Evolutionary conservation across 2,113 vertebrate species (phyloP).

Genomic region (Anas platyrhynchos): DNA sequence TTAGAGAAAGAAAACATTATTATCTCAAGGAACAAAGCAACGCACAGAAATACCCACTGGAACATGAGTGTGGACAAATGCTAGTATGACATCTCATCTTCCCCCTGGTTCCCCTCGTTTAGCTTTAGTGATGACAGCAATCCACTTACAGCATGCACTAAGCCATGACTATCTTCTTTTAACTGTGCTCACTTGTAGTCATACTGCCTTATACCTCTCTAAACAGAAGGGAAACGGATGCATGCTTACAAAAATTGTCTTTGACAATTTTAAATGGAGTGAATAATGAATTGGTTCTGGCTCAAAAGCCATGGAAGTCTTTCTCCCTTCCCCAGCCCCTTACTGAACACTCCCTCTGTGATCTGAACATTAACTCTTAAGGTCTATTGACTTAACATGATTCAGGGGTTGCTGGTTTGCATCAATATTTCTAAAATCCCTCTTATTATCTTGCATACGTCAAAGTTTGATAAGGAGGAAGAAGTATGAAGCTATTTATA

Average conservation of each 20-base stretch:
- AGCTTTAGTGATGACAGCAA: slow-evolving; percentile 65
- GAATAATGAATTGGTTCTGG: slow-evolving; percentile 54
- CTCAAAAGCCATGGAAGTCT: slow-evolving; percentile 38
- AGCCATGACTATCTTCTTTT: slow-evolving; percentile 62
- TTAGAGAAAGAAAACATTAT: neutral
- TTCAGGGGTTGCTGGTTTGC: slow-evolving; percentile 66
- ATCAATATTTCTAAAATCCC: slow-evolving; percentile 72
- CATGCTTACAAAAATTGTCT: slow-evolving; percentile 50
- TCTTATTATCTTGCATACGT: slow-evolving; percentile 71
- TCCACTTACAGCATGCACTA: slow-evolving; percentile 55
- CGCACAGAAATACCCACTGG: neutral
- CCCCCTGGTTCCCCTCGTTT: neutral
- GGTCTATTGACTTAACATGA: slow-evolving; percentile 60
- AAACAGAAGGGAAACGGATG: neutral
- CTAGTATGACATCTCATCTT: slow-evolving; percentile 40
- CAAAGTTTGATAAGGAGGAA: slow-evolving; percentile 73
- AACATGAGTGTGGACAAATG: neutral
- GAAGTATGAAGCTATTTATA: slow-evolving; percentile 71
- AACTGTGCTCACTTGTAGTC: slow-evolving; percentile 44
- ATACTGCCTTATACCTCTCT: slow-evolving; percentile 35
- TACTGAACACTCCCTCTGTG: neutral
- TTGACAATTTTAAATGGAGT: slow-evolving; percentile 51
- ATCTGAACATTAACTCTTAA: slow-evolving; percentile 40
- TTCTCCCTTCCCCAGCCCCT: neutral
- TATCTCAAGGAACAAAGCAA: neutral